phyloP scores from a whole-genome alignment of 2,113 vertebrate genomes.

The Leiothrix lutea region DNA sequence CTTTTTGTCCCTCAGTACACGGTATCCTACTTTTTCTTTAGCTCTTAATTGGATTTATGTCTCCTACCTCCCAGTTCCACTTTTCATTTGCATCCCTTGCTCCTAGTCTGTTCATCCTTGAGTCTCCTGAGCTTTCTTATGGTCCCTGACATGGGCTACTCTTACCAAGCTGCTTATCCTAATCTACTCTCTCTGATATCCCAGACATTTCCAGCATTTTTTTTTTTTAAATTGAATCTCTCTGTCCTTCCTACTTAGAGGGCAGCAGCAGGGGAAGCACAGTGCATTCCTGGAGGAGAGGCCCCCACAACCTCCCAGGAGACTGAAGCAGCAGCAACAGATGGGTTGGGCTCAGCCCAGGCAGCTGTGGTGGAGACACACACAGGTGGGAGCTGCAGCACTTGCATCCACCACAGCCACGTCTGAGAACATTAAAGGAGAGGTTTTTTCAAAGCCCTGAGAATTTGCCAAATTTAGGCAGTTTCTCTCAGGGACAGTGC shows the following conservation, averaged over 20 bases:
- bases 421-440: accelerated
- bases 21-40: background rate
- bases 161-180: background rate
- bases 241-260: background rate
- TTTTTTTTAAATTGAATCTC: background rate
- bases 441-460: background rate
- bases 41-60: background rate
- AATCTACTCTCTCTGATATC: background rate
- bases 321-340: background rate
- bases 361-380: background rate
- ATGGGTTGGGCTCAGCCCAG: accelerated
- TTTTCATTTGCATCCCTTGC: background rate
- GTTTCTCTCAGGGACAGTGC: background rate
- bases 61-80: background rate
- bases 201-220: background rate
- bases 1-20: background rate
- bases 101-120: background rate
- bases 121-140: background rate
- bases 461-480: background rate
- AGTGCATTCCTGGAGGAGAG: accelerated
- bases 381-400: background rate
- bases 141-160: background rate
- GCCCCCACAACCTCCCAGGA: background rate
- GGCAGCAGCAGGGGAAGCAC: background rate
- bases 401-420: accelerated